These are phyloP conservation scores for Drosophila novamexicana DNA, from an alignment of 1,140 invertebrate species.

Conservation along the genomic window DNA sequence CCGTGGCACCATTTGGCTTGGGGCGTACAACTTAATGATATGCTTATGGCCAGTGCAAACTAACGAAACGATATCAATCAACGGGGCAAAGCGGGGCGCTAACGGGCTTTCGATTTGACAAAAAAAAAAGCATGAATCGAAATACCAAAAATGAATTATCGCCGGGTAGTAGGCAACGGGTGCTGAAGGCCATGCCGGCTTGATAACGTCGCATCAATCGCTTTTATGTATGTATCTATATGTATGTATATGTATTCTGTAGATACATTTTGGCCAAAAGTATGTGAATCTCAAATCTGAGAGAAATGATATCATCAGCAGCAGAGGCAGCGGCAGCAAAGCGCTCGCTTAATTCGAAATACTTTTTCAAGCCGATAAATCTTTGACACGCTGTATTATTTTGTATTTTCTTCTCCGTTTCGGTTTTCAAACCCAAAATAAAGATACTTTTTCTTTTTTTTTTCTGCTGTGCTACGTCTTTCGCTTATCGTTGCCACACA, in stretches of 20 bases:
- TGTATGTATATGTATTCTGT: background rate
- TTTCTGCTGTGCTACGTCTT: constrained; percentile 9
- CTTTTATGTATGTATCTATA: background rate
- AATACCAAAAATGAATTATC: constrained; percentile 45
- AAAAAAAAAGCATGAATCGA: constrained; percentile 23
- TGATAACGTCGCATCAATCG: constrained; percentile 28
- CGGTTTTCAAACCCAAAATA: constrained; percentile 47
- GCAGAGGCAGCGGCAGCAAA: constrained; percentile 5
- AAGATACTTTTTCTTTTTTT: constrained; percentile 60
- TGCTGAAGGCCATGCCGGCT: constrained; percentile 3
- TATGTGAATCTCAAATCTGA: constrained; percentile 44
- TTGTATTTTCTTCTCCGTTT: constrained; percentile 6
- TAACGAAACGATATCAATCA: constrained; percentile 43
- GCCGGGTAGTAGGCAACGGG: constrained; percentile 3
- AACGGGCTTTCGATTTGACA: constrained; percentile 39
- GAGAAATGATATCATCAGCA: constrained; percentile 65
- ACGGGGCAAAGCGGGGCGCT: constrained; percentile 25
- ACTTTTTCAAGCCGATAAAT: constrained; percentile 69
- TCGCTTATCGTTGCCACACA: constrained; percentile 53
- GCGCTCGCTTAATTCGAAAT: constrained; percentile 59
- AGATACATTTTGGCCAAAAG: constrained; percentile 26
- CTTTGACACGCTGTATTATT: constrained; percentile 45
- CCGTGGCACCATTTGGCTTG: constrained; percentile 9
- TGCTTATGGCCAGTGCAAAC: constrained; percentile 44
- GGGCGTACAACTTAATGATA: constrained; percentile 59